Base-by-base conservation (phyloP, 2,113 vertebrate species). In the Sceloporus undulatus region DNA sequence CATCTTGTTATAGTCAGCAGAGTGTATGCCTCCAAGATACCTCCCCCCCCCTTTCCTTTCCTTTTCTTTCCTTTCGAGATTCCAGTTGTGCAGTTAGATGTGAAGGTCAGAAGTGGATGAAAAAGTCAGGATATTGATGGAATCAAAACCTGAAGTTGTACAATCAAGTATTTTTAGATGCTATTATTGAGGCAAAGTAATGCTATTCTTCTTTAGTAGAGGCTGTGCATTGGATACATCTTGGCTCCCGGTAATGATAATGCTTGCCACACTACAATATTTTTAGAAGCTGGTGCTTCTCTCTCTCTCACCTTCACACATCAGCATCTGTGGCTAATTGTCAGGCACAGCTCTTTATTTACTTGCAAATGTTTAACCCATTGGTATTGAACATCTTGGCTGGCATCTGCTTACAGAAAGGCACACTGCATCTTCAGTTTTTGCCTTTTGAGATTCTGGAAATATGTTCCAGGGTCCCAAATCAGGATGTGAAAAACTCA, bases 201-300 rank as follows among this genome's bases (percentile, higher is more conserved):
- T 90, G 88, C 89, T 92, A 84, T 95, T 92, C 92, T 94, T 92
- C 73, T 93, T 94, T 91, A 89, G 88, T 68, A 90, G 90, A 68
- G 95, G 88, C 94, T 94, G 93, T 91, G 91, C 93, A 94, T 52
- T 6, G 10, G 93, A 93, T 94, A 94, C 90, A 96, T 93, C 92
- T 92, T 92, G 91, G 87, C 95, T 93, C 88, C 85, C 92, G 91
- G 90, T 94, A 94, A 95, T 95, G 94, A 96, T 94, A 94, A 94
- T 95, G 94, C 94, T 95, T 94, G 95, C 92, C 91, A 92, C 94
- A 94, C 95, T 95, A 94, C 95, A 96, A 93, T 95, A 95, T 95
- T 95, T 96, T 94, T 95, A 96, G 94, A 94, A 94, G 90, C 84
- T 83, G 89, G 93, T 38, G 85, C 95, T 96, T 95, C 95, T n/a